Conservation (phyloP, 2,113 vertebrate species). For the Lagopus muta region DNA sequence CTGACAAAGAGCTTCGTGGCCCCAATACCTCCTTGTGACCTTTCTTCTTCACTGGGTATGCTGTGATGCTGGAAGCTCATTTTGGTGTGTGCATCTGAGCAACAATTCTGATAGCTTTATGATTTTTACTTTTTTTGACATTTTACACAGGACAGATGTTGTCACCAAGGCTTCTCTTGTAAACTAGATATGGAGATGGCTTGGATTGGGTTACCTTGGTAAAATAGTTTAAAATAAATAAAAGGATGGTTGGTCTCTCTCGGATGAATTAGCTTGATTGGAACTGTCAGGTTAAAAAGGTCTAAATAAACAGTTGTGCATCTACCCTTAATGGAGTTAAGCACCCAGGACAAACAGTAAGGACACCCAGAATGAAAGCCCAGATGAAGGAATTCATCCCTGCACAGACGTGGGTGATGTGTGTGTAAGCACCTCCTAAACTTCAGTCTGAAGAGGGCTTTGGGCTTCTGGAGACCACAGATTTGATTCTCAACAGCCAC, state of each 20-base stretch:
- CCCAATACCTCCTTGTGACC: neutral
- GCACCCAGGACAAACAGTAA: constrained; percentile 22
- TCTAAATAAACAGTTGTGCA: constrained; percentile 80
- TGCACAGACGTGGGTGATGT: neutral
- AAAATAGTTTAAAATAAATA: constrained; percentile 83
- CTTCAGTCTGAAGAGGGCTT: neutral
- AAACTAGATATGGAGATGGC: constrained; percentile 77
- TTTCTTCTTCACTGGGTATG: neutral
- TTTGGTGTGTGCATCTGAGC: neutral
- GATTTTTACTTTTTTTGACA: neutral
- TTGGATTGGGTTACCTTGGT: constrained; percentile 78
- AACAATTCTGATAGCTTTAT: neutral
- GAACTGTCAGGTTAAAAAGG: constrained; percentile 82
- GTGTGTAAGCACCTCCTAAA: neutral
- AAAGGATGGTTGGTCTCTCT: constrained; percentile 78
- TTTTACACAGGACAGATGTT: constrained; percentile 78
- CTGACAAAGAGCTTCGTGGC: rapidly evolving
- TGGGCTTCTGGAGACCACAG: neutral
- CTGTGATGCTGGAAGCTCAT: neutral
- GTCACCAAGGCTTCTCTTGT: constrained; percentile 60
- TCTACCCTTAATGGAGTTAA: constrained; percentile 60
- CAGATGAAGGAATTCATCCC: neutral
- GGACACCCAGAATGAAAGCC: constrained; percentile 22
- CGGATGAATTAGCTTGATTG: constrained; percentile 84
- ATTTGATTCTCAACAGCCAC: neutral